Conservation (phyloP, 2,888 invertebrate genomes). For the Caenorhabditis sp. region DNA sequence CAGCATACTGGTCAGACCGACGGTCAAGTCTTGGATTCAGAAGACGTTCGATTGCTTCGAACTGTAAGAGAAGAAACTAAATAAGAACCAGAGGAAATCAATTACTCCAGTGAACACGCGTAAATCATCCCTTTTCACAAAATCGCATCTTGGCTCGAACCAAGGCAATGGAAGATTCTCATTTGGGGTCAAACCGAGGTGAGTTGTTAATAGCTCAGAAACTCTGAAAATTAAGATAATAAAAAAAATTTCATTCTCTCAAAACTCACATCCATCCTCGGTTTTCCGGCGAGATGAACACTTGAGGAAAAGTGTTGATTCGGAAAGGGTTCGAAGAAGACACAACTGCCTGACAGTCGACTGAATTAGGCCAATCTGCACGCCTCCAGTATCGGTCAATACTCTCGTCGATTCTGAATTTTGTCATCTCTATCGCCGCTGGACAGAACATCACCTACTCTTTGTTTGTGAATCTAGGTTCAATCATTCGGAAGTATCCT, state of each 20-base stretch:
- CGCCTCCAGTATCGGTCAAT: constrained; percentile 67
- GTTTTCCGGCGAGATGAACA: constrained; percentile 89
- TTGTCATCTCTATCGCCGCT: no score
- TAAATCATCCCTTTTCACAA: constrained; percentile 44
- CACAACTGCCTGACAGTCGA: constrained; percentile 71
- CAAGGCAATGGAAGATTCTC: constrained; percentile 89
- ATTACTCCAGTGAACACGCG: constrained; percentile 47
- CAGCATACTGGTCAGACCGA: constrained; percentile 46
- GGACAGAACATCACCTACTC: constrained; percentile 34
- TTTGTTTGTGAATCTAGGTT: constrained; percentile 38
- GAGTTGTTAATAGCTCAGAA: constrained; percentile 86
- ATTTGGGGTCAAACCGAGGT: constrained; percentile 86
- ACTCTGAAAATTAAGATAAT: constrained; percentile 81
- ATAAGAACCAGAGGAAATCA: not conserved
- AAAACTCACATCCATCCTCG: constrained; percentile 86
- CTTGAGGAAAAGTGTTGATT: constrained; percentile 85
- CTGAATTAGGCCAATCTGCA: constrained; percentile 72
- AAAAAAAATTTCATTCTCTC: no score
- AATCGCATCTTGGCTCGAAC: constrained; percentile 88
- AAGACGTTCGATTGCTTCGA: constrained; percentile 52
- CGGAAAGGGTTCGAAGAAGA: constrained; percentile 69
- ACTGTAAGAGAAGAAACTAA: constrained; percentile 19
- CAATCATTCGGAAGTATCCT: constrained; percentile 56
- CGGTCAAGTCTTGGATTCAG: constrained; percentile 48
- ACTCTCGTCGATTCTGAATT: constrained; percentile 49